Percentiles rank a stretch among this genome's conserved stretches.
These are phyloP conservation scores for Drosophila gaucha DNA, from an alignment of 2,888 invertebrate genomes.

Conservation along the genomic window DNA sequence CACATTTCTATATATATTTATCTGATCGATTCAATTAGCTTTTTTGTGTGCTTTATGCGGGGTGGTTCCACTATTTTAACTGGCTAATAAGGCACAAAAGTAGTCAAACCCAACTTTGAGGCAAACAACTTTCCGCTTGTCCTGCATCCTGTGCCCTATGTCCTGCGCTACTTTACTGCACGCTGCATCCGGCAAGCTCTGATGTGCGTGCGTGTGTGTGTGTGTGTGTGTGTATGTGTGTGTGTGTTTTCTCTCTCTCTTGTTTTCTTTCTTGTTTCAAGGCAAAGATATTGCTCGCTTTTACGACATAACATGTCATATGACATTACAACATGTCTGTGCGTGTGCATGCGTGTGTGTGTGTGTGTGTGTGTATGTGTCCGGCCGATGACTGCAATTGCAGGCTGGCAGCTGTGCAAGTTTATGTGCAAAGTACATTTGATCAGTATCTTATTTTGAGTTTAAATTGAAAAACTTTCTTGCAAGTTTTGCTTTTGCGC, in stretches of 20 bases:
- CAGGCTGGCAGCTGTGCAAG: slow-evolving; percentile 64
- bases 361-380: slow-evolving; percentile 36
- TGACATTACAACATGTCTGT: slow-evolving; percentile 74
- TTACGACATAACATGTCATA: slow-evolving; percentile 78
- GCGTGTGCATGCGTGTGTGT: slow-evolving; percentile 3
- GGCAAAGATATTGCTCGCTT: slow-evolving; percentile 76
- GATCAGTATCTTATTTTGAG: slow-evolving; percentile 81
- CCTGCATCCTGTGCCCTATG: slow-evolving; percentile 28
- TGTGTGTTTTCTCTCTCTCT: slow-evolving; percentile 41
- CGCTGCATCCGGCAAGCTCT: slow-evolving; percentile 47
- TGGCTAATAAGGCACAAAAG: slow-evolving; percentile 63
- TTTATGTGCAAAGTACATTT: slow-evolving; percentile 80
- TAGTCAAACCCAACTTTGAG: slow-evolving; percentile 43
- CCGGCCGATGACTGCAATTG: slow-evolving; percentile 61
- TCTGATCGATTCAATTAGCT: slow-evolving; percentile 5
- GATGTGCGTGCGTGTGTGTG: neutral
- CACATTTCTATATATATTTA: neutral
- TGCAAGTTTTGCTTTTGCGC: slow-evolving; percentile 70
- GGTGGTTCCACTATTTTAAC: slow-evolving; percentile 1
- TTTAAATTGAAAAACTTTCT: slow-evolving; percentile 82
- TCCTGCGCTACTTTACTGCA: slow-evolving; percentile 42
- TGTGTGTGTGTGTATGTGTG: neutral
- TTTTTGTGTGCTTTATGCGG: neutral
- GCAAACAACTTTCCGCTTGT: slow-evolving; percentile 48
- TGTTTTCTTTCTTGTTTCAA: slow-evolving; percentile 64